Evolutionary conservation across 2,888 invertebrate species (phyloP).

Genomic region (Brachylomia viminalis): DNA sequence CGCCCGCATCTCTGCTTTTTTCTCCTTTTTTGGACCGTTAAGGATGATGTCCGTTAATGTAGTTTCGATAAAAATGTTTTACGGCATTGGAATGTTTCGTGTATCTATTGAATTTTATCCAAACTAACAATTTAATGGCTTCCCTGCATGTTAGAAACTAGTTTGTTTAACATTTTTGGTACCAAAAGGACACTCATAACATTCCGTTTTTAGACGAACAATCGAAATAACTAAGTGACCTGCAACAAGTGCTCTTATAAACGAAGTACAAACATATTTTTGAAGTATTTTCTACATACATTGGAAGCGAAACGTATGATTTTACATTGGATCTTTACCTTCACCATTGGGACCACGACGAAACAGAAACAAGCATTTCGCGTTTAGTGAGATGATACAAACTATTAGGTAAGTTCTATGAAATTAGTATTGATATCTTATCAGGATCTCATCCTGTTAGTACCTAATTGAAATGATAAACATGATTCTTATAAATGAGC

Average conservation of each 20-base stretch:
- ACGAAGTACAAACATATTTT: slow-evolving; percentile 75
- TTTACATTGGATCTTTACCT: slow-evolving; percentile 71
- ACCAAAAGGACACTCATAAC: slow-evolving; percentile 78
- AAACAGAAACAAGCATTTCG: slow-evolving; percentile 74
- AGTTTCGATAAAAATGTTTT: slow-evolving; percentile 69
- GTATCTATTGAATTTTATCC: slow-evolving; percentile 61
- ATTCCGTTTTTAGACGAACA: slow-evolving; percentile 76
- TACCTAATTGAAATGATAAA: background rate
- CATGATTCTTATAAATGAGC: background rate
- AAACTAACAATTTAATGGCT: slow-evolving; percentile 66
- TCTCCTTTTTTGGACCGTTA: slow-evolving; percentile 62
- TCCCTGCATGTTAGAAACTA: slow-evolving; percentile 70
- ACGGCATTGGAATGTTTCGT: slow-evolving; percentile 61
- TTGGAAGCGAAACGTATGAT: slow-evolving; percentile 63
- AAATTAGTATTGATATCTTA: background rate
- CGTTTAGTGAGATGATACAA: slow-evolving; percentile 86
- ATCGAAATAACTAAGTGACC: slow-evolving; percentile 75
- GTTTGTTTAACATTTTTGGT: slow-evolving; percentile 60
- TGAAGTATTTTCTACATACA: slow-evolving; percentile 65
- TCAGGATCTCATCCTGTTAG: background rate
- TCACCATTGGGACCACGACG: slow-evolving; percentile 69
- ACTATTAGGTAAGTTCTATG: slow-evolving; percentile 82
- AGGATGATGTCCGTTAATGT: slow-evolving; percentile 72
- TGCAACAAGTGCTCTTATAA: slow-evolving; percentile 81
- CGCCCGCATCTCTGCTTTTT: slow-evolving; percentile 72